These are phyloP conservation scores for Brienomyrus longianalis DNA, from an alignment of 2,113 vertebrate species.

Conservation along the genomic window DNA sequence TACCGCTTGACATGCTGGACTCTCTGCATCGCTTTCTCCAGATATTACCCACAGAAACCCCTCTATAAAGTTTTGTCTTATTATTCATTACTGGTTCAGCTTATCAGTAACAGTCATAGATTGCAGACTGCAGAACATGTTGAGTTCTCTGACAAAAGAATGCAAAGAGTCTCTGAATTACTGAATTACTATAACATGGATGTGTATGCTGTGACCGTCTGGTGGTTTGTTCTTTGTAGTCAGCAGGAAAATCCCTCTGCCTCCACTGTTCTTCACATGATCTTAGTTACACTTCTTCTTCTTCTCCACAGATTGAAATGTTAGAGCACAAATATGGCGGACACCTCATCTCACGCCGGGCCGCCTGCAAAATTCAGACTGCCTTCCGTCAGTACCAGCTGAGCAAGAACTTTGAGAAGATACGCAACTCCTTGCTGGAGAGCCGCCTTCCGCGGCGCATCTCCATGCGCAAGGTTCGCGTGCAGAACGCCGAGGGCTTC, in stretches of 20 bases:
- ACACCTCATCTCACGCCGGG: conserved; percentile 88
- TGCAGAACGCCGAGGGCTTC: conserved; percentile 80
- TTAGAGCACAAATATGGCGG: conserved; percentile 98
- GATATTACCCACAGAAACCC: neutral
- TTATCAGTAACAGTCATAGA: neutral
- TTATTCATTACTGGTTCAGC: neutral
- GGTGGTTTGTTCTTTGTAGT: too few relatives aligned
- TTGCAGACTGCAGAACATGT: neutral
- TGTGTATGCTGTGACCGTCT: too few relatives aligned
- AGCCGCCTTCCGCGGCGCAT: conserved; percentile 92
- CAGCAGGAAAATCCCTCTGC: neutral
- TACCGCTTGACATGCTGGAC: too few relatives aligned
- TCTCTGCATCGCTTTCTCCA: neutral
- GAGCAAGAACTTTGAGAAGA: conserved; percentile 99
- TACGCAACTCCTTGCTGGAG: conserved; percentile 92
- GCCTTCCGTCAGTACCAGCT: conserved; percentile 99
- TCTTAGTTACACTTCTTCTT: conserved; percentile 21
- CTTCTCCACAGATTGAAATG: conserved; percentile 73
- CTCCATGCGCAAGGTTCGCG: conserved; percentile 82
- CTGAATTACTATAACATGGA: too few relatives aligned
- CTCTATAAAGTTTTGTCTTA: neutral
- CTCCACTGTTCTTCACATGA: neutral
- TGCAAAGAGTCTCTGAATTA: too few relatives aligned
- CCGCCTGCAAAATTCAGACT: conserved; percentile 96
- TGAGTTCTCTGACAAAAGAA: too few relatives aligned